Conservation (phyloP, 2,888 invertebrate species). For the Unio pictorum region DNA sequence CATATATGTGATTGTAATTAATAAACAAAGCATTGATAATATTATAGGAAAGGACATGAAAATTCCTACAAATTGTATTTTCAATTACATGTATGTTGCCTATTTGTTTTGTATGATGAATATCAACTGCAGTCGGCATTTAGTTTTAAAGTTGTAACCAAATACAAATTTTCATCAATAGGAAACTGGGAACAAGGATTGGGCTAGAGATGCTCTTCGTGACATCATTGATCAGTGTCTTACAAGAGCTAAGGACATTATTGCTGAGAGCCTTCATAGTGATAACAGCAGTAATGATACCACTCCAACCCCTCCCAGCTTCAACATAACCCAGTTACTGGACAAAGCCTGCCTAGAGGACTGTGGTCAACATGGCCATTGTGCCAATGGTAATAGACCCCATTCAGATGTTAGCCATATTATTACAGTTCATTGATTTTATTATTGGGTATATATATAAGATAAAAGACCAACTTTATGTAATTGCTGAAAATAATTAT, state of each 20-base stretch:
- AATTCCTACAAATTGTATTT: too few species aligned
- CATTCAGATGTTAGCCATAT: neutral
- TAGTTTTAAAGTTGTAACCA: neutral
- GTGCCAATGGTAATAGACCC: constrained; percentile 38
- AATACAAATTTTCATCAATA: constrained; percentile 10
- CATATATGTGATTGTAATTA: too few species aligned
- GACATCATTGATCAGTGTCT: constrained; percentile 51
- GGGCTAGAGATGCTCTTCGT: constrained; percentile 43
- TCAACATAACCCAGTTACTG: constrained; percentile 18
- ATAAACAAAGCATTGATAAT: too few species aligned
- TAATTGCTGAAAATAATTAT: too few species aligned
- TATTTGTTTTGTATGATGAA: too few species aligned
- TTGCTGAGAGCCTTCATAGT: constrained; percentile 20
- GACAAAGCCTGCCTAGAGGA: constrained; percentile 34
- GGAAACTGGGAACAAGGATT: constrained; percentile 43
- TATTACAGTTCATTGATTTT: too few species aligned
- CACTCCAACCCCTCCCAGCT: constrained; percentile 8
- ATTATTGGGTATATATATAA: too few species aligned
- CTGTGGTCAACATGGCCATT: constrained; percentile 48
- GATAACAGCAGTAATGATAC: constrained; percentile 17
- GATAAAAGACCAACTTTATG: too few species aligned
- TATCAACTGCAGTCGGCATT: neutral
- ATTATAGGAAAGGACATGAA: too few species aligned
- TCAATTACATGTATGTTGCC: too few species aligned
- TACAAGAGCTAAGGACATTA: constrained; percentile 22